Evolutionary conservation across 2,888 invertebrate species (phyloP).

Genomic region (Gasteruption jaculator): DNA sequence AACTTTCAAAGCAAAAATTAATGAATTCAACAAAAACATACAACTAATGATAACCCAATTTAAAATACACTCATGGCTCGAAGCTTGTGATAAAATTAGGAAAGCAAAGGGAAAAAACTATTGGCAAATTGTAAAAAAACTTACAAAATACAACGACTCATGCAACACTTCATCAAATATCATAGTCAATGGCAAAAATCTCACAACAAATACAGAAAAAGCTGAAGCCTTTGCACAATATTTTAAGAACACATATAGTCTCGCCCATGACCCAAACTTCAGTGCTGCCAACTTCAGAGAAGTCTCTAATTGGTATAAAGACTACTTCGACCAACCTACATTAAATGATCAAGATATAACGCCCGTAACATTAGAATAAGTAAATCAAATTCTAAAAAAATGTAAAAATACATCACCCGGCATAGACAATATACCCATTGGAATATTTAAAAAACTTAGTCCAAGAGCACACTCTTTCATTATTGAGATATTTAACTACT

Average conservation of each 20-base stretch:
- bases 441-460: conserved; percentile 1
- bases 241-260: background rate
- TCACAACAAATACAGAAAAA: conserved; percentile 5
- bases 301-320: conserved; percentile 3
- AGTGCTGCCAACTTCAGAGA: background rate
- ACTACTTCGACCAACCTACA: background rate
- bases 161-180: background rate
- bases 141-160: conserved; percentile 1
- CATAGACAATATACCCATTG: conserved; percentile 1
- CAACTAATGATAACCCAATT: conserved; percentile 11
- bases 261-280: background rate
- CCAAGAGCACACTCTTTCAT: conserved; percentile 1
- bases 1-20: conserved; percentile 7
- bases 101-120: conserved; percentile 13
- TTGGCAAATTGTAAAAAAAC: conserved; percentile 12
- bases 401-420: conserved; percentile 6
- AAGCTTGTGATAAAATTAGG: conserved; percentile 7
- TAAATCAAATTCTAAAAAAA: background rate
- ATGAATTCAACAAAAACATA: conserved; percentile 6
- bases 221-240: conserved; percentile 4
- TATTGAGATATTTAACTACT: conserved; percentile 6
- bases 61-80: conserved; percentile 9
- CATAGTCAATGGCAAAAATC: background rate
- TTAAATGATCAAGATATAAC: background rate
- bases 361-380: background rate